phyloP scores from a whole-genome alignment of 2,888 invertebrate genomes.

The Drosophila borealis region DNA sequence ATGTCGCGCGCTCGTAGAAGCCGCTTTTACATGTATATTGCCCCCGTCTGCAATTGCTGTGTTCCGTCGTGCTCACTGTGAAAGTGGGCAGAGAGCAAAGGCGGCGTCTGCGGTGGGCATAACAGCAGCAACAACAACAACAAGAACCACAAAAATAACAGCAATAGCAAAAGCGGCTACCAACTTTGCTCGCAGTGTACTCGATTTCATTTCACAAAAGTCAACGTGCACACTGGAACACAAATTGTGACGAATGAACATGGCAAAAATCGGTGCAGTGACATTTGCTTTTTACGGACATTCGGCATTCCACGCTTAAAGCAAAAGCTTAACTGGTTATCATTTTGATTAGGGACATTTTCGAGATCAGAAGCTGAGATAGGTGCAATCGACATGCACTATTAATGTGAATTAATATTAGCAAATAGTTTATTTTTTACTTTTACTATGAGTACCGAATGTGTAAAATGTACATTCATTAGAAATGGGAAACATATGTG shows the following conservation, averaged over 20 bases:
- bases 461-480: too few species aligned
- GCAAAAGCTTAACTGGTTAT: not conserved
- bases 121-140: constrained; percentile 27
- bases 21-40: constrained; percentile 43
- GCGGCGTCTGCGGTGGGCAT: constrained; percentile 44
- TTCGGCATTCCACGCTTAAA: constrained; percentile 28
- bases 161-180: constrained; percentile 56
- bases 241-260: constrained; percentile 9
- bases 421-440: too few species aligned
- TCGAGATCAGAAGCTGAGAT: not conserved
- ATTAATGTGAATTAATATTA: not conserved
- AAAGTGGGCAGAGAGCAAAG: constrained; percentile 70
- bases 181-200: constrained; percentile 59
- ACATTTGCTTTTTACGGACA: constrained; percentile 13
- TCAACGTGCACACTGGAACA: constrained; percentile 59
- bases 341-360: not conserved
- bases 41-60: constrained; percentile 35
- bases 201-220: constrained; percentile 73
- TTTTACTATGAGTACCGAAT: too few species aligned
- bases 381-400: not conserved
- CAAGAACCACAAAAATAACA: constrained; percentile 15
- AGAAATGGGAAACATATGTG: too few species aligned
- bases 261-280: constrained; percentile 13
- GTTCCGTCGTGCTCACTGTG: constrained; percentile 62
- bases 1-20: constrained; percentile 45